Base-by-base conservation (phyloP, 2,113 vertebrate species). In the Cavia porcellus region DNA sequence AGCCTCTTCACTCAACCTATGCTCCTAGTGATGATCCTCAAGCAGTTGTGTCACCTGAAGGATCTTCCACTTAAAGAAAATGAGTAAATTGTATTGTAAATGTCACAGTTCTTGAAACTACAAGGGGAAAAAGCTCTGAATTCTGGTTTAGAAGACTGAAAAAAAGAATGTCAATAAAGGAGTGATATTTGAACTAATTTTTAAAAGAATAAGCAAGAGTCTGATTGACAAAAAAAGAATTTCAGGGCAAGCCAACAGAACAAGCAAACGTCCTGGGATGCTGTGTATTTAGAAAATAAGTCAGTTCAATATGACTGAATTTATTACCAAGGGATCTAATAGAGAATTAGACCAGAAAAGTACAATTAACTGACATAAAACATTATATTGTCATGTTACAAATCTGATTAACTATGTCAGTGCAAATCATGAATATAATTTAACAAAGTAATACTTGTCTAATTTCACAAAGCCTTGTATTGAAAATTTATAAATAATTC, bases 181-280 rank as follows among this genome's bases (percentile, higher is more conserved):
- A 52, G 17, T 83, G 75, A 50, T 79, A 77, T 95, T 84, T 91
- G 61, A 97, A 47, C 83, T 52, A 62, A 35, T 15, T 79, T 45
- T 87, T 81, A 55, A 57, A 57, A 52, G 20, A 72, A 88, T 47
- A 95, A 91, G 70, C 57, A 85, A 89, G 57, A 75, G 19, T 89
- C 80, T 95, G 90, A 96, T 64, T 42, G 87, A 85, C 74, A 45
- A 81, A 90, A n/a, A 86, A 93, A 59, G 81, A 86, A 95, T 95
- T 93, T 47, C 74, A 95, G 86, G 59, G 45, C 35, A 83, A 90
- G 42, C 64, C 75, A 75, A 66, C 47, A 82, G 38, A 38, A 42
- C 17, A 81, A 57, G 25, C 79, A 75, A 93, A 86, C 28, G 28
- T 72, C 66, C 47, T 0, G 1, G 10, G 32, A 66, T 77, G 3